Evolutionary conservation across 2,888 invertebrate species (phyloP).

Genomic region (Agriopis marginaria): DNA sequence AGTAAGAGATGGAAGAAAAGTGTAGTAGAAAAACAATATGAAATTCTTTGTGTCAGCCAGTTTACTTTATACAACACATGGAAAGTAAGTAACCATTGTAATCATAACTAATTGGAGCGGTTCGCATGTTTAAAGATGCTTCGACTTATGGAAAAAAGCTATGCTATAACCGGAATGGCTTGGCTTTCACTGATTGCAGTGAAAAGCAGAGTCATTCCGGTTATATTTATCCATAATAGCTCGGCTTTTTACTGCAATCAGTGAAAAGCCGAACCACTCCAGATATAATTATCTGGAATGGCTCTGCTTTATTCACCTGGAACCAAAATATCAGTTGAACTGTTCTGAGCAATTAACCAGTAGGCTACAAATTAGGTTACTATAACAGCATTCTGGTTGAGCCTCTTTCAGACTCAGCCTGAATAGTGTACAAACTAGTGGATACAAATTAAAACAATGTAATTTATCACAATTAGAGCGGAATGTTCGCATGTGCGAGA

Average conservation of each 20-base stretch:
- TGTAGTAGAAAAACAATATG: slow-evolving; percentile 90
- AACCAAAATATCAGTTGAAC: not conserved
- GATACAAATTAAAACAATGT: not conserved
- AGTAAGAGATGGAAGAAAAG: slow-evolving; percentile 93
- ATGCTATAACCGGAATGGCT: too few relatives aligned
- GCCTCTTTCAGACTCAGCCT: not conserved
- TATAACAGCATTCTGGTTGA: not conserved
- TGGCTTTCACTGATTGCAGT: too few relatives aligned
- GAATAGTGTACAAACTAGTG: not conserved
- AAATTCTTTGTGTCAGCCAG: slow-evolving; percentile 93
- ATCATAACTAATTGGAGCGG: too few relatives aligned
- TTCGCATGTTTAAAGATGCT: not conserved
- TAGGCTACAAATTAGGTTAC: not conserved
- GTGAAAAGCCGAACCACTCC: too few relatives aligned
- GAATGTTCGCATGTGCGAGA: too few relatives aligned
- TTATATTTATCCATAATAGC: too few relatives aligned
- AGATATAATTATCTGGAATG: too few relatives aligned
- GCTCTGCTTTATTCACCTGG: too few relatives aligned
- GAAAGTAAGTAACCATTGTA: slow-evolving; percentile 79
- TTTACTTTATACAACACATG: slow-evolving; percentile 93
- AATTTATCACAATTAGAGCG: too few relatives aligned
- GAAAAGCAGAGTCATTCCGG: too few relatives aligned
- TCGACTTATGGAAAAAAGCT: not conserved
- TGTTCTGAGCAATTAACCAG: too few relatives aligned
- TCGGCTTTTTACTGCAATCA: too few relatives aligned